Base-by-base conservation (phyloP, 37 sponge, comb jelly and placozoan species). In the Aphrocallistes beatrix region DNA sequence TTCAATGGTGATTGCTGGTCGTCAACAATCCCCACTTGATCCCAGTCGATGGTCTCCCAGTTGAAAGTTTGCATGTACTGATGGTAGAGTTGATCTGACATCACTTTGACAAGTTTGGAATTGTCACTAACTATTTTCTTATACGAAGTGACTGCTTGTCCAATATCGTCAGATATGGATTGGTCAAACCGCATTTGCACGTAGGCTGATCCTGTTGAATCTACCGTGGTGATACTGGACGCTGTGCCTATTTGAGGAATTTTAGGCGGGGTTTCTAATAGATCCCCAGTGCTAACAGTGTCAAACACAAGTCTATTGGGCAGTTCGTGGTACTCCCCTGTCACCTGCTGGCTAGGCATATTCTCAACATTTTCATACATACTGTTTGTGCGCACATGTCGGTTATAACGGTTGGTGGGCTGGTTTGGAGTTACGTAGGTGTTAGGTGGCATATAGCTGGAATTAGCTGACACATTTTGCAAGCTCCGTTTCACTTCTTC, bases 131-230 rank as follows among this genome's bases (percentile, higher is more conserved):
- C 75, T 8, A 60, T 60, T 30, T 13, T 60, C 21, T 60, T 60
- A 60, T 60, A 60, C 75, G n/a, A 32, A 28, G 75, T 60, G 28
- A 60, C 75, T 60, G 75, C 75, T 13, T 60, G 75, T 13, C 75
- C 75, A 13, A 60, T 60, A 3, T 60, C 75, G n/a, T 60, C 75
- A 21, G 75, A 60, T 19, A 60, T 28, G 8, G 75, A 21, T 60
- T 60, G 75, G 34, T 60, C 75, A 32, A 60, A 25, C 34, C 75
- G 25, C 75, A 60, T 60, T 60, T 60, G 75, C n/a, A 60, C 75
- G n/a, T 60, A 60, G n/a, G n/a, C n/a, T 32, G 75, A 60, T 13
- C 75, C 75, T n/a, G n/a, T n/a, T 32, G 75, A 60, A 28, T 60
- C 75, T 3, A 19, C n/a, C 10, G 75, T 60, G 75, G 25, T 8